Percentiles rank a stretch among this genome's conserved stretches.
Evolutionary conservation across 1,140 invertebrate genomes (phyloP).

Genomic region (Polypedilum pembai): DNA sequence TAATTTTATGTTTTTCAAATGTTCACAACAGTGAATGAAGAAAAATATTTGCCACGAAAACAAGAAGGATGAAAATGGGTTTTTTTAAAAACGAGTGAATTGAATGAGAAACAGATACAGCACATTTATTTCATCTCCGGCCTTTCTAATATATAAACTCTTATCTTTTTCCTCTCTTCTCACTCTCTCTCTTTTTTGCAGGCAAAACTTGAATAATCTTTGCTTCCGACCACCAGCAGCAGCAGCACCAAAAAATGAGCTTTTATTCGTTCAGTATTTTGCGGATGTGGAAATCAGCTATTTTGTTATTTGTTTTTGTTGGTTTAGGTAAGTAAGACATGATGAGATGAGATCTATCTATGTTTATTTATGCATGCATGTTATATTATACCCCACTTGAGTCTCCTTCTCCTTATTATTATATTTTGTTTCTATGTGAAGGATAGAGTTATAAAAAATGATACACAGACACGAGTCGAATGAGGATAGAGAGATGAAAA

Average conservation of each 20-base stretch:
- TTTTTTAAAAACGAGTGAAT: too few species aligned
- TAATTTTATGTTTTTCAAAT: too few species aligned
- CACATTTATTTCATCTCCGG: too few species aligned
- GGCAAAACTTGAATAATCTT: neutral
- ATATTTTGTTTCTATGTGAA: neutral
- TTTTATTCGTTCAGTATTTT: neutral
- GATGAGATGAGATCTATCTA: conserved; percentile 17
- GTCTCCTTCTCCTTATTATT: neutral
- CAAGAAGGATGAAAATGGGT: too few species aligned
- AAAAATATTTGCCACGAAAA: too few species aligned
- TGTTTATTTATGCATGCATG: neutral
- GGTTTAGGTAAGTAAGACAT: conserved; percentile 25
- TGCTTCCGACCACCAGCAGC: neutral
- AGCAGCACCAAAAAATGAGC: neutral
- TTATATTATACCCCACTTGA: too few species aligned
- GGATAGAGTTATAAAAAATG: neutral
- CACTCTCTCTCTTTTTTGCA: neutral
- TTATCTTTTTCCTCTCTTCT: neutral
- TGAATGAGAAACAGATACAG: too few species aligned
- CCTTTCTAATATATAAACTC: too few species aligned
- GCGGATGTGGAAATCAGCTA: conserved; percentile 24
- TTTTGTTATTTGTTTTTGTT: conserved; percentile 27
- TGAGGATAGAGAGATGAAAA: neutral
- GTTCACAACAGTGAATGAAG: too few species aligned
- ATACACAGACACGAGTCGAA: too few species aligned